phyloP scores from a whole-genome alignment of 2,113 vertebrate genomes.

The Corvus hawaiiensis region DNA sequence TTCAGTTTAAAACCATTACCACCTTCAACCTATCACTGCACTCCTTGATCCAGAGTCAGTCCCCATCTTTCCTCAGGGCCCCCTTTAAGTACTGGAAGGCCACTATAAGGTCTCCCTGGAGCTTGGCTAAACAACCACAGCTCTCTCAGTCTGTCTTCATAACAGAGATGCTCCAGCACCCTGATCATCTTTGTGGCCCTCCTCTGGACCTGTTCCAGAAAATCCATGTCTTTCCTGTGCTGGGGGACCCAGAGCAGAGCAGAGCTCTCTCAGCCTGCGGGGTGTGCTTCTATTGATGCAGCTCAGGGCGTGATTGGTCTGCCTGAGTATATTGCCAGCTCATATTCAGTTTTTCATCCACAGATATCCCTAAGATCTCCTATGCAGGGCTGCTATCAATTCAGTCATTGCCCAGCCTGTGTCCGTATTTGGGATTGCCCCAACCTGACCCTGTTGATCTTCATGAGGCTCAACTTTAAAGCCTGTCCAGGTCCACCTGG shows the following conservation, averaged over 20 bases:
- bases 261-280: not conserved
- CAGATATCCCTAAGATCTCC: not conserved
- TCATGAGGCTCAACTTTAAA: not conserved
- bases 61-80: not conserved
- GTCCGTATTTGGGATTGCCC: not conserved
- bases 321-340: not conserved
- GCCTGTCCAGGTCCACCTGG: not conserved
- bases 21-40: not conserved
- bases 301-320: not conserved
- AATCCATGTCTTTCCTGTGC: not conserved
- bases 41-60: not conserved
- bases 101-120: not conserved
- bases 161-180: not conserved
- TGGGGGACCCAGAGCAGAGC: not conserved
- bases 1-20: not conserved
- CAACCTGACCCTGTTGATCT: not conserved
- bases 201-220: rapidly evolving
- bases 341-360: not conserved
- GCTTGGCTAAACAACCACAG: not conserved
- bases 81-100: not conserved
- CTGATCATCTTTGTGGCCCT: not conserved
- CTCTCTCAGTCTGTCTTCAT: not conserved
- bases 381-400: not conserved
- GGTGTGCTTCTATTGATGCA: not conserved
- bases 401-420: not conserved